Base-by-base conservation (phyloP, 64 coral and sea anemone species). In the Montipora efflorescens region DNA sequence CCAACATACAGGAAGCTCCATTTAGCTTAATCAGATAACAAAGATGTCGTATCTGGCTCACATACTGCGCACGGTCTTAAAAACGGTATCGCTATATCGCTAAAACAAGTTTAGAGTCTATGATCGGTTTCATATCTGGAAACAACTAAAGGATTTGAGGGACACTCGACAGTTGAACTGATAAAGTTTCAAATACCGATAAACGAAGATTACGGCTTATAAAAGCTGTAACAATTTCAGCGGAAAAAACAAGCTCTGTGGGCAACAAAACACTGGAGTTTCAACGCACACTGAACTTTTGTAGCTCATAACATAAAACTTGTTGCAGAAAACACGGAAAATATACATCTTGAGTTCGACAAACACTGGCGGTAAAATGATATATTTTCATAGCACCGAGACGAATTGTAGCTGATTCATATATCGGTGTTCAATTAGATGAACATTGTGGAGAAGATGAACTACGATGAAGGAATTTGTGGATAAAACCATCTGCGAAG, bases 1-100 rank as follows among this genome's bases (percentile, higher is more conserved):
- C 88, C 94, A 78, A 81, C 85, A 59, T 28, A 92, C 96, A 97
- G 96, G 96, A 98, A 98, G 95, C 90, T 87, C 62, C 79, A 76
- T 88, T 87, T 81, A 79, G 78, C 91, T 95, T 85, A 51, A 98
- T 98, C 96, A 88, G 93, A 97, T 97, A 94, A 36, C 51, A 45
- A 87, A 47, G 95, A 69, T 87, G 90, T 72, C 82, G 66, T 92
- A 98, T 98, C 93, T 95, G 61, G 93, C 90, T 88, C 78, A 83
- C 92, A 98, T 98, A 98, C 82, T 86, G 82, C 89, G 87, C 82
- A 80, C 53, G 70, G 77, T 76, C 73, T 48, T 80, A 79, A 64
- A 82, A 36, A 98, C 88, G 77, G 58, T 95, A 90, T 91, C 89
- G 90, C 64, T 90, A 82, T 52, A 90, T 90, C 89, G 82, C 93